A percentile compares a stretch with the other conserved stretches of the same genome.
Evolutionary conservation across 2,113 vertebrate genomes (phyloP).

Genomic region (Prietella phreatophila): DNA sequence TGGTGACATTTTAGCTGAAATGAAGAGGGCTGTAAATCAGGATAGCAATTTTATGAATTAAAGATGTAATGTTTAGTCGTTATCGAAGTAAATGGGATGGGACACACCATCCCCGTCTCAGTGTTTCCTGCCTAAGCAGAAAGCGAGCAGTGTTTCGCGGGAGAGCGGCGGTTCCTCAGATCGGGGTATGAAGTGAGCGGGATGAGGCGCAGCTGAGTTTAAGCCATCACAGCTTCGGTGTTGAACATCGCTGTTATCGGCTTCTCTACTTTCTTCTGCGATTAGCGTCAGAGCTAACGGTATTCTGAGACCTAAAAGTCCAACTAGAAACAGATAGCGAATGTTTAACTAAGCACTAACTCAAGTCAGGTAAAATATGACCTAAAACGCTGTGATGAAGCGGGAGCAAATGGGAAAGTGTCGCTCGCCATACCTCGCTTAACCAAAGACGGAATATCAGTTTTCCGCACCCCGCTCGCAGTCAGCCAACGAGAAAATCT

Average conservation of each 20-base stretch:
- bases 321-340: neutral
- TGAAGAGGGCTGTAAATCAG: slow-evolving; percentile 17
- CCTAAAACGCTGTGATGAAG: neutral
- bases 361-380: neutral
- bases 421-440: neutral
- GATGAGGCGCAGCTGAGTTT: neutral
- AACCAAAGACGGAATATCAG: slow-evolving; percentile 1
- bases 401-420: neutral
- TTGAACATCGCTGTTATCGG: neutral
- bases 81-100: neutral
- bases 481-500: slow-evolving; percentile 25
- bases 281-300: neutral
- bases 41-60: slow-evolving; percentile 1
- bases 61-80: slow-evolving; percentile 1
- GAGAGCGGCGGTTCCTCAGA: neutral
- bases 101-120: neutral
- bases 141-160: neutral
- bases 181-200: neutral
- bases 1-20: slow-evolving; percentile 32
- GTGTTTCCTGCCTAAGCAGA: no score
- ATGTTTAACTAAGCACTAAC: neutral
- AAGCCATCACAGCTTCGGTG: neutral
- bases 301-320: neutral
- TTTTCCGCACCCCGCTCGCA: neutral
- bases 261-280: neutral